These are phyloP conservation scores for Pristionchus fissidentatus DNA, from an alignment of 2,888 invertebrate species.

Conservation along the genomic window DNA sequence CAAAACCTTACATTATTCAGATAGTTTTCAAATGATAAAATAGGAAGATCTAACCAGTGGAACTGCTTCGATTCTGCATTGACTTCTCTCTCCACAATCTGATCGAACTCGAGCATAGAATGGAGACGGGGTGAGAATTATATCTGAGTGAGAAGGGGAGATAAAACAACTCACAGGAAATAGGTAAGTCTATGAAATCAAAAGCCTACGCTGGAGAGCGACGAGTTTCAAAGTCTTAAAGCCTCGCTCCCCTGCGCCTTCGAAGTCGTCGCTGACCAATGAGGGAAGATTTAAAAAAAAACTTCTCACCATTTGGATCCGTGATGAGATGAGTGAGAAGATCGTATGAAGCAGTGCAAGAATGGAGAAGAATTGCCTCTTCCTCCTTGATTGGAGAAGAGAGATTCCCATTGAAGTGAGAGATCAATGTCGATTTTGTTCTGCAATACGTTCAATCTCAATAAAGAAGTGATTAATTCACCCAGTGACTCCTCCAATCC, in stretches of 20 bases:
- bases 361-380: slow-evolving; percentile 10
- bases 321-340: not conserved
- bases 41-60: not conserved
- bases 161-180: too few species aligned
- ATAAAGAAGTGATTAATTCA: not conserved
- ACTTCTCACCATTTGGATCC: slow-evolving; percentile 9
- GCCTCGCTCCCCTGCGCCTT: too few species aligned
- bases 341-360: slow-evolving; percentile 13
- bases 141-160: not conserved
- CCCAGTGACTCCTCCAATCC: not conserved
- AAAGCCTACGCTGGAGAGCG: too few species aligned
- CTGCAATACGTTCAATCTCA: not conserved
- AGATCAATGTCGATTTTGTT: not conserved
- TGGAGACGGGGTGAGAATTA: slow-evolving; percentile 7
- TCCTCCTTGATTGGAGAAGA: not conserved
- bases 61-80: not conserved
- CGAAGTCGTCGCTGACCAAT: too few species aligned
- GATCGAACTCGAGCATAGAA: slow-evolving; percentile 1
- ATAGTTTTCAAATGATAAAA: too few species aligned
- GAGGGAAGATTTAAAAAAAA: not conserved
- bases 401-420: not conserved
- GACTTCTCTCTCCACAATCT: slow-evolving; percentile 1
- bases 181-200: too few species aligned
- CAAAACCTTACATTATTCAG: not conserved
- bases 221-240: too few species aligned